These are phyloP conservation scores for Sus cebifrons DNA, from an alignment of 2,797 vertebrate species.

Conservation along the genomic window DNA sequence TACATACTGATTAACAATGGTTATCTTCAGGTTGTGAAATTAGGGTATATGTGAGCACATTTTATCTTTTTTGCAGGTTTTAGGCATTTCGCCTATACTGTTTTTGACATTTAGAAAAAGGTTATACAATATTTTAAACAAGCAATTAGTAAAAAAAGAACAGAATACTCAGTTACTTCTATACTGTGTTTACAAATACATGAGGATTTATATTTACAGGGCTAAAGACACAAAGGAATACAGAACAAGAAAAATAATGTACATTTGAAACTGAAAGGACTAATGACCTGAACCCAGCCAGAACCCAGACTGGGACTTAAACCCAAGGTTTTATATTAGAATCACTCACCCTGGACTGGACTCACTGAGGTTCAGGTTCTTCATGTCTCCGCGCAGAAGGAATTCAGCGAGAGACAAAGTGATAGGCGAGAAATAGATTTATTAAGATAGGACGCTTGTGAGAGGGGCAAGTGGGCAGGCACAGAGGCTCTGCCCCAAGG, in stretches of 20 bases:
- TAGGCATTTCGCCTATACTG: background rate
- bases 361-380: no score
- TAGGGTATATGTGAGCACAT: background rate
- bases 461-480: no score
- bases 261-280: no score
- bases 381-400: no score
- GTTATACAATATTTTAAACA: background rate
- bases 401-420: no score
- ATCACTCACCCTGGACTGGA: no score
- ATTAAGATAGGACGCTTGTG: no score
- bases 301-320: no score
- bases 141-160: background rate
- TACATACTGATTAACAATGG: background rate
- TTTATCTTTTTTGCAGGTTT: background rate
- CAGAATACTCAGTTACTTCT: background rate
- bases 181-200: background rate
- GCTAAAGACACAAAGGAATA: background rate
- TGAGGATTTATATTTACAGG: background rate
- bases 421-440: no score
- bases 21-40: background rate
- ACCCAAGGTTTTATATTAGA: no score
- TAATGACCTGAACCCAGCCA: no score
- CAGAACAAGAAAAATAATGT: background rate
- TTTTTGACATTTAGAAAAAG: conserved; percentile 3
- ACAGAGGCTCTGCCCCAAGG: no score